These are phyloP conservation scores for Drosophila pseudoananassae DNA, from an alignment of 1,140 invertebrate genomes.

Conservation along the genomic window DNA sequence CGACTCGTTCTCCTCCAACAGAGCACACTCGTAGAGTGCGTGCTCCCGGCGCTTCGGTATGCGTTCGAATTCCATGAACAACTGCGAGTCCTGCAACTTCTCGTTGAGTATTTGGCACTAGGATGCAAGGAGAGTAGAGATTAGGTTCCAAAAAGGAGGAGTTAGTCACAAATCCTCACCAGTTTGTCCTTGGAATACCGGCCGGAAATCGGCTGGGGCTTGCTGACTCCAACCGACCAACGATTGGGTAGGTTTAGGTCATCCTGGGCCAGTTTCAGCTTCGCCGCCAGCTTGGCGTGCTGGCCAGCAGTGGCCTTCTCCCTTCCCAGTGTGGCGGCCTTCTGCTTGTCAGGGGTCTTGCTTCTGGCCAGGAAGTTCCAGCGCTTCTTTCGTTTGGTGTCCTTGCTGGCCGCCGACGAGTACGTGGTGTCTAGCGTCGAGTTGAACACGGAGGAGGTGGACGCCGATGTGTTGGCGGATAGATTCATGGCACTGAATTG, in stretches of 20 bases:
- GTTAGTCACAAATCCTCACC: constrained; percentile 82
- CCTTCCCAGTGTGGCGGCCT: constrained; percentile 87
- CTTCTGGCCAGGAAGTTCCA: constrained; percentile 88
- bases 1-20: constrained; percentile 78
- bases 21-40: constrained; percentile 75
- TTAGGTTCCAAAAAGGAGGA: neutral
- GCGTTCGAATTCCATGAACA: constrained; percentile 94
- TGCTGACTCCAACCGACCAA: constrained; percentile 88
- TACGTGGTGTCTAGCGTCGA: constrained; percentile 67
- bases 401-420: constrained; percentile 83
- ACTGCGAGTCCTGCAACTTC: constrained; percentile 91
- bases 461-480: constrained; percentile 68
- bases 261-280: constrained; percentile 84
- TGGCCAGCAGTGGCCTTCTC: constrained; percentile 84
- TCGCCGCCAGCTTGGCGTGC: constrained; percentile 84
- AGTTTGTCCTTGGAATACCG: constrained; percentile 91
- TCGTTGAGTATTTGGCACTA: constrained; percentile 92
- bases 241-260: constrained; percentile 86
- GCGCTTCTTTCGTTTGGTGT: constrained; percentile 86
- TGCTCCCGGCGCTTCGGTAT: constrained; percentile 91
- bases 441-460: constrained; percentile 64
- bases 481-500: constrained; percentile 82
- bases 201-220: constrained; percentile 88
- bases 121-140: neutral
- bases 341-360: constrained; percentile 85